Percentiles rank a stretch among this genome's conserved stretches.
Conservation (phyloP, 1,140 invertebrate genomes). For the Drosophila bifasciata region DNA sequence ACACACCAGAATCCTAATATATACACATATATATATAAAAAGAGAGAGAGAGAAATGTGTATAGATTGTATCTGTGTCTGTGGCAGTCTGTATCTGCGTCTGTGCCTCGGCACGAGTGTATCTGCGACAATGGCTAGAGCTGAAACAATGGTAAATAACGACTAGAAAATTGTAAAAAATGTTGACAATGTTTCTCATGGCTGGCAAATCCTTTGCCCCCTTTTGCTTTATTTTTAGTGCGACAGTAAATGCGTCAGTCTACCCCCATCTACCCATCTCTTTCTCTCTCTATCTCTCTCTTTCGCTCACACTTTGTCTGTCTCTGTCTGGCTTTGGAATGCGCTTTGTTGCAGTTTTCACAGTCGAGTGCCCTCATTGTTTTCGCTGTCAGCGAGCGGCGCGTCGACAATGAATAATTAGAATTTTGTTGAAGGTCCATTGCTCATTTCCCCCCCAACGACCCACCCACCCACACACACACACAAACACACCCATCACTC, state of each 20-base stretch:
- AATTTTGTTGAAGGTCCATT: conserved; percentile 66
- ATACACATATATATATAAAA: neutral
- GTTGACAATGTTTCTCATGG: conserved; percentile 71
- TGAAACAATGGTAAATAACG: conserved; percentile 80
- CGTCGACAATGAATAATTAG: conserved; percentile 79
- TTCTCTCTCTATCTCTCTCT: neutral
- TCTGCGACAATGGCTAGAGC: conserved; percentile 44
- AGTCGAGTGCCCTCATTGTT: conserved; percentile 78
- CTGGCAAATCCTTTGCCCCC: conserved; percentile 68
- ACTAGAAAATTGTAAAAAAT: conserved; percentile 81
- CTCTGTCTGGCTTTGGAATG: conserved; percentile 55
- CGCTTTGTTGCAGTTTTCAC: conserved; percentile 77
- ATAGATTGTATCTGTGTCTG: conserved; percentile 8
- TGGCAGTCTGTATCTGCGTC: conserved; percentile 1
- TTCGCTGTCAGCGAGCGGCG: conserved; percentile 73
- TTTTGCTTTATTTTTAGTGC: conserved; percentile 62
- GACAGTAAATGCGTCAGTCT: conserved; percentile 52
- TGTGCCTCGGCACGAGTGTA: conserved; percentile 28
- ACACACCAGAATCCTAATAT: conserved; percentile 5
- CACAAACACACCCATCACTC: neutral
- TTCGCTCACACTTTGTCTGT: conserved; percentile 1
- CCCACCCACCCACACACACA: neutral
- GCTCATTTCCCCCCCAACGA: conserved; percentile 42
- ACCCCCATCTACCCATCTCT: neutral
- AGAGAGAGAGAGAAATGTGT: conserved; percentile 16